Percentiles rank a stretch among this genome's conserved stretches.
Conservation (phyloP, 2,797 vertebrate genomes). For the Cynopterus sphinx region DNA sequence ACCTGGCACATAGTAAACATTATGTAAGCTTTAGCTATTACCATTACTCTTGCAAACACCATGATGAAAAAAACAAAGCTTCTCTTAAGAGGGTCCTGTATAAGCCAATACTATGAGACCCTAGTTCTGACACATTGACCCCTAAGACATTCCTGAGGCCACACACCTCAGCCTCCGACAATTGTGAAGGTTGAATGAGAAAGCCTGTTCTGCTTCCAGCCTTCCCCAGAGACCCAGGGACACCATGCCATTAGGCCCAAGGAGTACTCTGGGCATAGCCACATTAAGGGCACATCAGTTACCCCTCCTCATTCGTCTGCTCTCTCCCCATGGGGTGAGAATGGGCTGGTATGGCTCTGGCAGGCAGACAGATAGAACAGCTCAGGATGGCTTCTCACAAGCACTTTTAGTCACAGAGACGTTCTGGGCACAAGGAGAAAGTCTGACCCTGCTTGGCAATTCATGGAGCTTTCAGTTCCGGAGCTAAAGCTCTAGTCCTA, state of each 20-base stretch:
- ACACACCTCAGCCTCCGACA: fast-evolving
- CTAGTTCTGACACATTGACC: neutral
- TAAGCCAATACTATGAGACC: neutral
- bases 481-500: neutral
- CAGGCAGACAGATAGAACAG: neutral
- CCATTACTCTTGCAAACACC: neutral
- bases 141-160: no score
- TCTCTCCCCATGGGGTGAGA: neutral
- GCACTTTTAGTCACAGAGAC: neutral
- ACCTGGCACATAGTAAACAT: neutral
- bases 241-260: neutral
- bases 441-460: neutral
- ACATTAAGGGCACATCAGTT: neutral
- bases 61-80: neutral
- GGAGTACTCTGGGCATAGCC: neutral
- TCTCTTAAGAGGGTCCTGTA: neutral
- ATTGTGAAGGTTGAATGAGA: neutral
- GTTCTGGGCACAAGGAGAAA: neutral
- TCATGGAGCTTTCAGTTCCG: neutral
- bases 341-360: neutral
- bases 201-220: neutral
- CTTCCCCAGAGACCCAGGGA: neutral
- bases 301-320: no score
- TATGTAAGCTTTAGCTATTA: neutral
- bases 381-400: neutral